Evolutionary conservation across 2,888 invertebrate species (phyloP), one percentile per base, ranked within the genome.

Genomic region (Galerucella calmariensis): DNA sequence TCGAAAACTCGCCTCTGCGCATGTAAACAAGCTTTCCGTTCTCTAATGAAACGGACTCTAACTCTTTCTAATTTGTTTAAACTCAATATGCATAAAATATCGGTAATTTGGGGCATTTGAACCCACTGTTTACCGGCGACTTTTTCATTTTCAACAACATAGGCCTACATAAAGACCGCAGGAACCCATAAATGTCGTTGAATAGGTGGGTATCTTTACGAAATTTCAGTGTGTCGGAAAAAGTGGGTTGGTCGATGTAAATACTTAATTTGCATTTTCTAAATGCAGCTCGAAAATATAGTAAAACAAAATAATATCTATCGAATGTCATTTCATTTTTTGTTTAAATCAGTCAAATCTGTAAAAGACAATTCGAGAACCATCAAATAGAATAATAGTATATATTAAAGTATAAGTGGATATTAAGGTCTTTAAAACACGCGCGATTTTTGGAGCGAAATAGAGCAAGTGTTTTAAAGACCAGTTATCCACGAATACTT

Each of bases 201-300:
- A 20, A 65, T 11, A 63, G 65, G 72, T 71, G 68, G 75, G 58
- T 48, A 58, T 75, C 65, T 73, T 70, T 75, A 70, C 73, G 73
- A 73, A 72, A 75, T 72, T 51, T 58, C 66, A 66, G 61, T 65
- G 66, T 69, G 56, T 62, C 44, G 44, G 65, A 20, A 72, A 72
- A 68, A 72, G 72, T 75, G 71, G 71, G 75, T 68, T 65, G 71
- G n/a, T 44, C 41, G 61, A 27, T 59, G 20, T 35, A 35, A 35
- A 58, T 58, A 51, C 66, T 35, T 56, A 16, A 9, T 67, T 12
- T 58, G 46, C 58, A 62, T 71, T 71, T 71, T 68, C 56, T 67
- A 46, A 67, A 68, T 67, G 73, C 41, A 58, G 58, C 62, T 41
- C 41, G 46, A 65, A 24, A n/a, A 14, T 10, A 20, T 27, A 24